Base-by-base conservation (phyloP, 2,113 vertebrate genomes). In the Crotalus horridus region DNA sequence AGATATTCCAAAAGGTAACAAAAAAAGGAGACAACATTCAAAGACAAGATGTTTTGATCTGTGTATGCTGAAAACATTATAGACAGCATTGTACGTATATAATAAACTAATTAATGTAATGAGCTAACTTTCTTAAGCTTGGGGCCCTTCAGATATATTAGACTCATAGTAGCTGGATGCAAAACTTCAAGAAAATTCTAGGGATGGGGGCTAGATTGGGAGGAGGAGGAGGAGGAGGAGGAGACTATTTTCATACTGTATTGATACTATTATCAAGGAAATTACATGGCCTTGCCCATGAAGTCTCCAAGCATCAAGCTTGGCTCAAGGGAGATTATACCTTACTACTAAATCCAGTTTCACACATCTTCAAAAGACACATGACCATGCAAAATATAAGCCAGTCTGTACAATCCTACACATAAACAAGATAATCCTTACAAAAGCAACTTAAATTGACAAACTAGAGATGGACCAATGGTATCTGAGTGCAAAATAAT, bases 401-500 rank as follows among this genome's bases (percentile, higher is more conserved):
- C 9, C 17, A 7, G 11, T 48, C 7, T 86, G 33, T 13, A 85
- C 33, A 43, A n/a, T 91, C 24, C 43, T 17, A 9, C 23, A 56
- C 2, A 51, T n/a, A 69, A 90, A 12, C 51, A 17, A 64, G 2
- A 6, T 51, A 54, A 88, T 26, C 8, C 26, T 88, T 59, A 55
- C 13, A 39, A 43, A 89, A 39, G 55, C 23, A 61, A 13, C 26
- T 53, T 54, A 54, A 43, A 6, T 46, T 53, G 2, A 58, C 23
- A n/a, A 55, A 48, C 21, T 56, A 39, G 21, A 89, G 11, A 33
- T 58, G 24, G 26, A 33, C 29, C 17, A 85, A 9, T 89, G 51
- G 10, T 10, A 33, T 33, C 2, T 90, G 0, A 0, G 6, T 64
- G 64, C 39, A 85, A 85, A 24, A 43, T 74, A 48, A 39, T 51